These are phyloP conservation scores for Procapra przewalskii DNA, from an alignment of 2,113 vertebrate species.

Conservation along the genomic window DNA sequence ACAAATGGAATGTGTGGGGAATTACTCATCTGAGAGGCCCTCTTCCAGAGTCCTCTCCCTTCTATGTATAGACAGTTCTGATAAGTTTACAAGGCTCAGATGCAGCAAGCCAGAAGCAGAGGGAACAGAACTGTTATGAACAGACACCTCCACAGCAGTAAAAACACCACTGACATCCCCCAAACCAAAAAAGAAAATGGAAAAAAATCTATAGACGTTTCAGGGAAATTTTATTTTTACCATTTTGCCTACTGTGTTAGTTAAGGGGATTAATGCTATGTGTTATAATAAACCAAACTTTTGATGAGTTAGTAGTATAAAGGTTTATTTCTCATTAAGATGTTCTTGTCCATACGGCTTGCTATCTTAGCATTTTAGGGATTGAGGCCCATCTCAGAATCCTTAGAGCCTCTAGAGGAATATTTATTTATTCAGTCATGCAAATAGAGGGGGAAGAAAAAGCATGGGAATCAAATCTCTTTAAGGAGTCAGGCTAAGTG, in stretches of 20 bases:
- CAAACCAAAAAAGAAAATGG: not conserved
- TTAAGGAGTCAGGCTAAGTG: not conserved
- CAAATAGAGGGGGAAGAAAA: not conserved
- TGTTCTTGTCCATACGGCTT: not conserved
- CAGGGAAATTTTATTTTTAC: not conserved
- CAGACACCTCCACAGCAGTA: not conserved
- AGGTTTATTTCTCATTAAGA: not conserved
- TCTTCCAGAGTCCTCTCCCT: not conserved
- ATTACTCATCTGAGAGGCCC: not conserved
- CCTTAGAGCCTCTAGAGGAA: not conserved
- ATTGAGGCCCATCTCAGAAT: not conserved
- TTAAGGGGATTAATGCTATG: not conserved
- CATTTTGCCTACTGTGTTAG: not conserved
- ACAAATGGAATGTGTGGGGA: not conserved
- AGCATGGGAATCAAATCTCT: not conserved
- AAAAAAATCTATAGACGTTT: not conserved
- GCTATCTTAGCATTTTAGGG: not conserved
- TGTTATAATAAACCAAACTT: not conserved
- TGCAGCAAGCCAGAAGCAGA: not conserved
- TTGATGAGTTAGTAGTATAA: not conserved
- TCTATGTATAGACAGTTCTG: not conserved
- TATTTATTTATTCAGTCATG: not conserved
- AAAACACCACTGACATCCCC: not conserved
- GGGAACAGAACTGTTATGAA: not conserved
- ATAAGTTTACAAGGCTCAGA: not conserved